Conservation (phyloP, 2,888 invertebrate genomes). For the Spialia ferax region DNA sequence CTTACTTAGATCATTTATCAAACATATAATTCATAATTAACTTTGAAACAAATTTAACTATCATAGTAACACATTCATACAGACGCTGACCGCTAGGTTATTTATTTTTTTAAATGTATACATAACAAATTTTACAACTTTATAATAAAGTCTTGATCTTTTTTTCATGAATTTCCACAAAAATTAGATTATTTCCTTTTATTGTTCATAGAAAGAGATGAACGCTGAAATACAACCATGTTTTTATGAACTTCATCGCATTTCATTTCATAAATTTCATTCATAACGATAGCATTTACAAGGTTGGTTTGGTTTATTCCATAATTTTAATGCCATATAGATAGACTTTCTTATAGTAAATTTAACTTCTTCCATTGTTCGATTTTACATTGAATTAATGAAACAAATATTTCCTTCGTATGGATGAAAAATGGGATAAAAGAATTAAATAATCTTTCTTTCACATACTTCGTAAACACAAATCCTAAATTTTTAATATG, state of each 20-base stretch:
- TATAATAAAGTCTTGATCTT: slow-evolving; percentile 10
- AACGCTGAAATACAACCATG: slow-evolving; percentile 86
- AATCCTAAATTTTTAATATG: no score
- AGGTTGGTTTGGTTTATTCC: no score
- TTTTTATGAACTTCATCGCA: slow-evolving; percentile 64
- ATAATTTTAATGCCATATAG: no score
- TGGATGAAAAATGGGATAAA: neutral
- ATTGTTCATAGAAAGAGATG: slow-evolving; percentile 66
- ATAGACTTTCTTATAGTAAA: neutral
- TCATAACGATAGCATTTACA: slow-evolving; percentile 53
- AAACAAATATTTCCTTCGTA: no score
- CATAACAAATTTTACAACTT: slow-evolving; percentile 31
- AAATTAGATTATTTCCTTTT: slow-evolving; percentile 44
- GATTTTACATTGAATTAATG: no score
- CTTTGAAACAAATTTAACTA: slow-evolving; percentile 63
- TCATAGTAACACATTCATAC: slow-evolving; percentile 64
- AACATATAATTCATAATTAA: slow-evolving; percentile 72
- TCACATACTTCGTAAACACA: no score
- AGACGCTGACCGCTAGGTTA: slow-evolving; percentile 75
- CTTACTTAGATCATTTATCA: slow-evolving; percentile 78
- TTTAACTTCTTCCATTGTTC: neutral
- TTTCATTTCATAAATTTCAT: slow-evolving; percentile 53
- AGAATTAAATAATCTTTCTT: neutral
- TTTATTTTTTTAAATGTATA: slow-evolving; percentile 59
- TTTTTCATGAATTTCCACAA: slow-evolving; percentile 43